phyloP scores from a whole-genome alignment of 2,888 invertebrate species.

The Epistrophe eligans region DNA sequence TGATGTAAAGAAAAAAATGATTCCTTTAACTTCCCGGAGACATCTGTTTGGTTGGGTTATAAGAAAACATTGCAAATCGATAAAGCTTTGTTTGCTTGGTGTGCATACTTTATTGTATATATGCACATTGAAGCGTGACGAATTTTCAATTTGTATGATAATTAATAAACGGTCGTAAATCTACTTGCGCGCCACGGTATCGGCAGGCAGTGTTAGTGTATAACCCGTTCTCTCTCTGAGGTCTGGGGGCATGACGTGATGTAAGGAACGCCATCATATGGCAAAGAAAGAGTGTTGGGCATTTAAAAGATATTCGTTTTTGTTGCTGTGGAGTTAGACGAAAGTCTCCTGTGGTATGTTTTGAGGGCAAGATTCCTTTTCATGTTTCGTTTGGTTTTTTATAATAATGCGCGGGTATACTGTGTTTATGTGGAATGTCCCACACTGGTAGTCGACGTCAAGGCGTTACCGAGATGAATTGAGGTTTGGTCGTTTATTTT shows the following conservation, averaged over 20 bases:
- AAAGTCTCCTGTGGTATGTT: slow-evolving; percentile 66
- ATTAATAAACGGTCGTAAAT: slow-evolving; percentile 77
- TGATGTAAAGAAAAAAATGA: slow-evolving; percentile 7
- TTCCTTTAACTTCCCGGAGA: slow-evolving; percentile 60
- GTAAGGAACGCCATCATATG: slow-evolving; percentile 32
- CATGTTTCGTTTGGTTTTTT: slow-evolving; percentile 42
- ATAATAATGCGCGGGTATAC: slow-evolving; percentile 11
- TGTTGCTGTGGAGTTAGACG: slow-evolving; percentile 30
- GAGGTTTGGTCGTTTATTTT: slow-evolving; percentile 15
- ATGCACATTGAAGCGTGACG: slow-evolving; percentile 76
- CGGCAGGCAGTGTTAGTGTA: slow-evolving; percentile 13
- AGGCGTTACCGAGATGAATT: slow-evolving; percentile 75
- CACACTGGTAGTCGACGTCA: slow-evolving; percentile 62
- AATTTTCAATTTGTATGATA: slow-evolving; percentile 79
- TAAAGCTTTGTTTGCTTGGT: slow-evolving; percentile 31
- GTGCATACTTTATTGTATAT: neutral
- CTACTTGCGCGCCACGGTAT: slow-evolving; percentile 64
- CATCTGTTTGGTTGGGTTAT: slow-evolving; percentile 60
- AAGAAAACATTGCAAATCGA: slow-evolving; percentile 67
- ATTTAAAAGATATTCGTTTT: slow-evolving; percentile 13
- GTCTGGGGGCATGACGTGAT: slow-evolving; percentile 71
- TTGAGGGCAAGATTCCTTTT: slow-evolving; percentile 71
- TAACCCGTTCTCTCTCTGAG: slow-evolving; percentile 61
- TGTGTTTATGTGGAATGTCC: slow-evolving; percentile 38
- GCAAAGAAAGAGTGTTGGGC: slow-evolving; percentile 60